Conservation (phyloP, 2,888 invertebrate genomes). For the Pharmacophagus antenor region DNA sequence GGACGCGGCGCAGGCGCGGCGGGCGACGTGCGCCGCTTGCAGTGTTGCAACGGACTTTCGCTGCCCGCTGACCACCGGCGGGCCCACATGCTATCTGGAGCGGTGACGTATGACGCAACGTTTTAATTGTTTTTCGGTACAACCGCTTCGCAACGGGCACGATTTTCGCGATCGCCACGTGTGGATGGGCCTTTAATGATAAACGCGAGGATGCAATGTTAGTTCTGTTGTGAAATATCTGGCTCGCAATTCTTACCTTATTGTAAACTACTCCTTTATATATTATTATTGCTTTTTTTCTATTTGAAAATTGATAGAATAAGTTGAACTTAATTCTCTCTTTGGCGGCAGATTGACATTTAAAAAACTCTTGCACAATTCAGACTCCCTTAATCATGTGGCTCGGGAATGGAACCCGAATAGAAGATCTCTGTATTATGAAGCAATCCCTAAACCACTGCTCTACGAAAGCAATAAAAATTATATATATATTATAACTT, state of each 20-base stretch:
- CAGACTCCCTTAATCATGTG: too few species aligned
- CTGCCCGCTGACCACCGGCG: conserved; percentile 38
- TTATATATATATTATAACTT: too few species aligned
- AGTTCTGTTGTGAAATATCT: conserved; percentile 10
- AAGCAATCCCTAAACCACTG: too few species aligned
- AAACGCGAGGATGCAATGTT: conserved; percentile 3
- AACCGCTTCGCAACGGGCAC: conserved; percentile 21
- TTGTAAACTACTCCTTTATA: neutral
- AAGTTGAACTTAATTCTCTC: neutral
- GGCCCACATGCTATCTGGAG: conserved; percentile 46
- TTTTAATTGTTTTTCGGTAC: conserved; percentile 43
- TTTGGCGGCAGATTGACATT: too few species aligned
- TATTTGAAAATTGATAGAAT: too few species aligned
- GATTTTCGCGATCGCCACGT: conserved; percentile 12
- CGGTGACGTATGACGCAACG: conserved; percentile 50
- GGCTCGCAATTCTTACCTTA: neutral
- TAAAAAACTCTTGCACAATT: too few species aligned
- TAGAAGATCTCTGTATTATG: too few species aligned
- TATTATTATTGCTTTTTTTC: too few species aligned
- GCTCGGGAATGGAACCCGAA: too few species aligned
- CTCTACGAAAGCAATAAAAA: too few species aligned
- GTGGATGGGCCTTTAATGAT: conserved; percentile 16
- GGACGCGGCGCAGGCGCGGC: too few species aligned
- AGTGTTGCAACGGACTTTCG: conserved; percentile 52
- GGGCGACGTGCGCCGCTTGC: too few species aligned